Percentiles rank a stretch among this genome's conserved stretches.
Evolutionary conservation across 2,113 vertebrate genomes (phyloP).

Genomic region (Coturnix japonica): DNA sequence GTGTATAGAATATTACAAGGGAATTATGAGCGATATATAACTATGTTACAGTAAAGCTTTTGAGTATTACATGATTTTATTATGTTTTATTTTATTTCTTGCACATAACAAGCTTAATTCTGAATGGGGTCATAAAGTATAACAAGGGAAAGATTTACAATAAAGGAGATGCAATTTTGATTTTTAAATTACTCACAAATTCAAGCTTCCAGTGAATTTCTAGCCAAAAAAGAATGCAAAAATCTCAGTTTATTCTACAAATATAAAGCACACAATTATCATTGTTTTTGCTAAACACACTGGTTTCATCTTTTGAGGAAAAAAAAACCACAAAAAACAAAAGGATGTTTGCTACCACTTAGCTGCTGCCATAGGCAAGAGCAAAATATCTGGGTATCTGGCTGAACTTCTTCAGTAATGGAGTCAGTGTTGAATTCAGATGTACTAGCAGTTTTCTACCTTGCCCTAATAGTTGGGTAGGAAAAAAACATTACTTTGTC

Average conservation of each 20-base stretch:
- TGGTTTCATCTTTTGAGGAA: not conserved
- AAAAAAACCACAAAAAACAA: accelerated
- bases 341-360: not conserved
- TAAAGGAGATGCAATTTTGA: not conserved
- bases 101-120: not conserved
- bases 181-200: not conserved
- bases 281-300: not conserved
- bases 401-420: not conserved
- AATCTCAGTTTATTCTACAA: not conserved
- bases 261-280: not conserved
- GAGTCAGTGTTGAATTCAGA: not conserved
- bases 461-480: not conserved
- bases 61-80: slow-evolving; percentile 12
- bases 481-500: not conserved
- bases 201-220: not conserved
- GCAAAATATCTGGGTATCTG: not conserved
- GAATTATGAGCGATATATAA: slow-evolving; percentile 23
- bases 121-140: slow-evolving; percentile 16
- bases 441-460: not conserved
- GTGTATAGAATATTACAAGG: not conserved
- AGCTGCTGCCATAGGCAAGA: not conserved
- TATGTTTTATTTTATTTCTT: slow-evolving; percentile 17
- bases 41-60: not conserved
- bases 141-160: not conserved
- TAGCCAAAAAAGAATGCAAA: not conserved